phyloP scores from a whole-genome alignment of 1,140 invertebrate species.

The Neomicropteryx cornuta region DNA sequence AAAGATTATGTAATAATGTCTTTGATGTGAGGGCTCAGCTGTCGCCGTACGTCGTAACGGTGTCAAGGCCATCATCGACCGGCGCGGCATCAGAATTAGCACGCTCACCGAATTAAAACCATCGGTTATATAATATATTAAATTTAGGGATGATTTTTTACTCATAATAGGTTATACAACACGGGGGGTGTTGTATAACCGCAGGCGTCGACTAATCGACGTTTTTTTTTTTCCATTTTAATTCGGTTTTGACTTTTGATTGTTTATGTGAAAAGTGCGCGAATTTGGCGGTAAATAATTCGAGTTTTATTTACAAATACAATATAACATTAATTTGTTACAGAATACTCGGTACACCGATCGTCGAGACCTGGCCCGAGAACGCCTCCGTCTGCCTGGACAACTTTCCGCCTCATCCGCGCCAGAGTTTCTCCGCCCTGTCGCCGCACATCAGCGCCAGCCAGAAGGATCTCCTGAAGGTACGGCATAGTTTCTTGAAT shows the following conservation, averaged over 20 bases:
- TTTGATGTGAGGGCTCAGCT: too few relatives aligned
- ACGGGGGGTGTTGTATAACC: conserved; percentile 18
- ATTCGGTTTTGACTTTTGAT: too few relatives aligned
- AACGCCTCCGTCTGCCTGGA: conserved; percentile 33
- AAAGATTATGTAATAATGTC: too few relatives aligned
- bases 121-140: too few relatives aligned
- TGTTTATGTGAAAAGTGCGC: too few relatives aligned
- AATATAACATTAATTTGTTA: conserved; percentile 9
- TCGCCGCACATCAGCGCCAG: conserved; percentile 25
- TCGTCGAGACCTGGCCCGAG: conserved; percentile 37
- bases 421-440: conserved; percentile 22
- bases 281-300: background rate
- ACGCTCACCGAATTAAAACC: too few relatives aligned
- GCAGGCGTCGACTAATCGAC: background rate
- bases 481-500: conserved; percentile 24
- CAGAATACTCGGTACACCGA: conserved; percentile 41
- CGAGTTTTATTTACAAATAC: background rate
- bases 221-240: background rate
- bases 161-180: conserved; percentile 7
- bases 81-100: too few relatives aligned
- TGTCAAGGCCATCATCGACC: too few relatives aligned
- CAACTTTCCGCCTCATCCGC: conserved; percentile 30
- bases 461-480: conserved; percentile 29
- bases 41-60: too few relatives aligned
- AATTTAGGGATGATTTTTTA: too few relatives aligned